These are phyloP conservation scores for Passerina amoena DNA, from an alignment of 2,113 vertebrate species.

Conservation along the genomic window DNA sequence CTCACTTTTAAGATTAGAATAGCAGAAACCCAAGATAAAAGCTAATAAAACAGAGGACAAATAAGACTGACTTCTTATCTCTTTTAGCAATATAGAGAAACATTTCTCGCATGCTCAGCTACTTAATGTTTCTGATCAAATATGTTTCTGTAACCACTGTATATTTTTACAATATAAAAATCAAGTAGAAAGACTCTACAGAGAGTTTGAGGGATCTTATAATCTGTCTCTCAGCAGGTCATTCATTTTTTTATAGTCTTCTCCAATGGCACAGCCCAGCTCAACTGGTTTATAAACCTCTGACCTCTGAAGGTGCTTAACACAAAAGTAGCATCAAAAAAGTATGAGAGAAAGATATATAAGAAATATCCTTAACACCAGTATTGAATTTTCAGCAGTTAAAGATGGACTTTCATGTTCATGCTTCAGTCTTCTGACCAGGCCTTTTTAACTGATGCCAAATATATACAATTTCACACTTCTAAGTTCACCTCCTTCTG, in stretches of 20 bases:
- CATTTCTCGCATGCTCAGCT: not conserved
- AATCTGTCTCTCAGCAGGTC: not conserved
- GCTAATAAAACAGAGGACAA: not conserved
- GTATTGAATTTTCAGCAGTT: not conserved
- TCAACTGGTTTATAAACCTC: not conserved
- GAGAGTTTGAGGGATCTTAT: not conserved
- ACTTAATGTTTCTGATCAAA: not conserved
- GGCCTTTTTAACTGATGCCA: not conserved
- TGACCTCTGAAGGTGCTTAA: not conserved
- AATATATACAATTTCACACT: not conserved
- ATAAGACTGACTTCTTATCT: not conserved
- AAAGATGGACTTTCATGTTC: not conserved
- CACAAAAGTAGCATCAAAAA: not conserved
- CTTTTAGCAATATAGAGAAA: not conserved
- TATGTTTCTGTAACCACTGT: not conserved
- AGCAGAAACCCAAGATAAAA: not conserved
- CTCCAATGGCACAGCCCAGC: not conserved
- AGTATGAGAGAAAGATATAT: not conserved
- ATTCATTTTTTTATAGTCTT: not conserved
- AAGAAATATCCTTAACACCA: not conserved
- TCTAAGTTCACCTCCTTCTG: not conserved
- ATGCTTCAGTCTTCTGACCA: not conserved
- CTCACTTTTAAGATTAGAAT: not conserved
- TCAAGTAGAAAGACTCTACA: not conserved
- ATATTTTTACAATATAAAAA: not conserved